These are phyloP conservation scores for Nomada fabriciana DNA, from an alignment of 2,888 invertebrate genomes.

Conservation along the genomic window DNA sequence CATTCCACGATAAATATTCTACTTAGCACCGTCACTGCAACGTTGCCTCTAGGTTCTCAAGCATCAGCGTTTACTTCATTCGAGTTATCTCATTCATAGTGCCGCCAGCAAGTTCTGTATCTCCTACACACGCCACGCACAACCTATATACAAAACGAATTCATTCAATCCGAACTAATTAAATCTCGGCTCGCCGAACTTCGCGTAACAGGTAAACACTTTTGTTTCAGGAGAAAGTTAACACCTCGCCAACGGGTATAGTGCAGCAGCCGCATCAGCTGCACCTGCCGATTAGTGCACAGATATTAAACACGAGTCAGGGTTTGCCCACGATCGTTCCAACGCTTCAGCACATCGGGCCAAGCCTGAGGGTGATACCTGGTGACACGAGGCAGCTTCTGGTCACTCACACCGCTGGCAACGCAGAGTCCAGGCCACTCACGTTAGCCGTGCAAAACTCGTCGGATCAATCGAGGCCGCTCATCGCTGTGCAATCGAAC, in stretches of 20 bases:
- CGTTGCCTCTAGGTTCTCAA: too few relatives aligned
- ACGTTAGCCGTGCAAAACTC: conserved; percentile 79
- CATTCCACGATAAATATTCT: too few relatives aligned
- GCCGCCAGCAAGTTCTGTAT: too few relatives aligned
- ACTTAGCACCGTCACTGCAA: too few relatives aligned
- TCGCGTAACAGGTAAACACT: not conserved
- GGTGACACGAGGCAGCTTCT: conserved; percentile 82
- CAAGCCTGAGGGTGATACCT: conserved; percentile 81
- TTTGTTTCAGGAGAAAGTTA: conserved; percentile 77
- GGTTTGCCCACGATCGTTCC: conserved; percentile 83
- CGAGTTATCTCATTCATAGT: too few relatives aligned
- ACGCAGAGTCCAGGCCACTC: conserved; percentile 79
- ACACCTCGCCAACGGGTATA: conserved; percentile 75
- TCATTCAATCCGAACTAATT: too few relatives aligned
- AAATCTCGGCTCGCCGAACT: too few relatives aligned
- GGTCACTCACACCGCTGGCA: conserved; percentile 80
- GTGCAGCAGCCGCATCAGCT: conserved; percentile 80
- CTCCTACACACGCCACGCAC: too few relatives aligned
- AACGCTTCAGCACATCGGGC: conserved; percentile 81
- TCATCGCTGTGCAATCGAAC: conserved; percentile 82
- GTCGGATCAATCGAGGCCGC: conserved; percentile 77
- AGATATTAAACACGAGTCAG: conserved; percentile 82
- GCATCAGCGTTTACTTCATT: too few relatives aligned
- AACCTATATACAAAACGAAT: too few relatives aligned
- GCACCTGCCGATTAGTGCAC: conserved; percentile 81